Percentiles rank a stretch among this genome's conserved stretches.
Conservation (phyloP, 2,113 vertebrate genomes). For the Gymnorhina tibicen region DNA sequence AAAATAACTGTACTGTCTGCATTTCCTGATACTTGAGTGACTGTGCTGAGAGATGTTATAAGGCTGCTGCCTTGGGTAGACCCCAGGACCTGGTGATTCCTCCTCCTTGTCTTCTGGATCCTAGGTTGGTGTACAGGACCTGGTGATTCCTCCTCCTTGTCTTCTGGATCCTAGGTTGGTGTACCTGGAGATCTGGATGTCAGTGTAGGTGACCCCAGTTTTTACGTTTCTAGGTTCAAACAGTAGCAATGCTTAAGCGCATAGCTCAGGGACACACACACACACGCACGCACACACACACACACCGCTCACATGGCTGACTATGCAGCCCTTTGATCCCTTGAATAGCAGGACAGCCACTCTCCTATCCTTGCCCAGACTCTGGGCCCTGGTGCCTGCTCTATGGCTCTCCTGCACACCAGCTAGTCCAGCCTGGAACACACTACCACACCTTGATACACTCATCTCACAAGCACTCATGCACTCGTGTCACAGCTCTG, state of each 20-base stretch:
- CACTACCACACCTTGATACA: rapidly evolving
- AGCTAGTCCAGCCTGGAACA: background rate
- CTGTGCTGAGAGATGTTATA: background rate
- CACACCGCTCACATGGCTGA: rapidly evolving
- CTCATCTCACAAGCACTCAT: background rate
- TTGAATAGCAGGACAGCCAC: background rate
- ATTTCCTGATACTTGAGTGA: background rate
- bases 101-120: background rate
- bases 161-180: too few relatives aligned
- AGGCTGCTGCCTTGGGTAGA: background rate
- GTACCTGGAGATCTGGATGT: background rate
- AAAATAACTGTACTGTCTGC: background rate
- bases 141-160: too few relatives aligned
- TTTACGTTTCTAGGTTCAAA: background rate
- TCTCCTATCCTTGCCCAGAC: background rate
- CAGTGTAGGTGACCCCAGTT: background rate
- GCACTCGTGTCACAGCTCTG: background rate
- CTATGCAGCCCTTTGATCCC: background rate
- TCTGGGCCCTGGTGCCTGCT: background rate
- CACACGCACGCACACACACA: rapidly evolving
- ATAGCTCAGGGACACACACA: too few relatives aligned
- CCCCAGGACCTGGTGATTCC: background rate
- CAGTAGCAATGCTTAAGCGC: background rate
- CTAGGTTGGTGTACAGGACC: background rate
- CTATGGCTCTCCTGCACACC: rapidly evolving